Percentiles rank a stretch among this genome's conserved stretches.
These are phyloP conservation scores for Rhinopomastus cyanomelas DNA, from an alignment of 2,113 vertebrate genomes.

Conservation along the genomic window DNA sequence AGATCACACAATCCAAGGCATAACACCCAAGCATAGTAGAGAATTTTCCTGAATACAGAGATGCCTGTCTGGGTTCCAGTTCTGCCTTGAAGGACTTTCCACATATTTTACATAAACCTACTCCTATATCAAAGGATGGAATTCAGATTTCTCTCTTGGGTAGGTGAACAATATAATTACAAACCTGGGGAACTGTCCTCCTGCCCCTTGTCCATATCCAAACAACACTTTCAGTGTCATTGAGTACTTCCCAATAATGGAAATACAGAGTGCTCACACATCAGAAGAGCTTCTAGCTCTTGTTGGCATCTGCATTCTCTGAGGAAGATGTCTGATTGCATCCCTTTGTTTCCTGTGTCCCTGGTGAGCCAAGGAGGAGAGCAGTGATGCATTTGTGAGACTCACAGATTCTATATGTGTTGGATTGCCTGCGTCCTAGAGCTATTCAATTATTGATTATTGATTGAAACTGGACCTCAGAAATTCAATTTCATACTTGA, in stretches of 20 bases:
- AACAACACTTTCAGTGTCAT: neutral
- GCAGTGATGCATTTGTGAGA: neutral
- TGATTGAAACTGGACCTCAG: neutral
- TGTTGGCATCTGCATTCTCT: neutral
- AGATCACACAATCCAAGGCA: neutral
- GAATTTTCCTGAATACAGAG: neutral
- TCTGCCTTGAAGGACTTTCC: neutral
- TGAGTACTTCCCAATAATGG: neutral
- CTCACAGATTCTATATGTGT: neutral
- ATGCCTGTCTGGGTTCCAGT: neutral
- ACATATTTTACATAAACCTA: neutral
- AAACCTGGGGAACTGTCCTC: neutral
- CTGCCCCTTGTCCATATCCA: neutral
- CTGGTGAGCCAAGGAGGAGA: neutral
- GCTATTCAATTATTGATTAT: neutral
- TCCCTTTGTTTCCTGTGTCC: neutral
- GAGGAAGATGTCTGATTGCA: neutral
- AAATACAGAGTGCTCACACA: neutral
- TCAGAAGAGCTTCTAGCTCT: neutral
- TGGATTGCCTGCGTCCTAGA: neutral
- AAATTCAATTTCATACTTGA: neutral
- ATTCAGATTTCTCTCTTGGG: neutral
- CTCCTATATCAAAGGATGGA: neutral
- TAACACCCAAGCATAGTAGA: neutral
- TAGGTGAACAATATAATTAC: neutral